Evolutionary conservation across 2,113 vertebrate genomes (phyloP).

Genomic region (Neolamprologus brichardi): DNA sequence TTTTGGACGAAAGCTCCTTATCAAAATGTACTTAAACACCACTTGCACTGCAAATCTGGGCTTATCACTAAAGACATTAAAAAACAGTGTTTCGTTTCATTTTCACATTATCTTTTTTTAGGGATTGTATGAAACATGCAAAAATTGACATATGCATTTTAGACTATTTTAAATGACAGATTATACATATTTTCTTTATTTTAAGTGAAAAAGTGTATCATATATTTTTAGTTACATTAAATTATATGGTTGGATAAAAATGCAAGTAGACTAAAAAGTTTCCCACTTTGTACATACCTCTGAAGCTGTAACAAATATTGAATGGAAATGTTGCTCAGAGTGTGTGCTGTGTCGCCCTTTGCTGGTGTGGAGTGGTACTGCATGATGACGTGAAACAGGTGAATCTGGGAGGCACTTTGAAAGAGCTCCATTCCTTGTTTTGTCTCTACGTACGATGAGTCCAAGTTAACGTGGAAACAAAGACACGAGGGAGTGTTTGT

Average conservation of each 20-base stretch:
- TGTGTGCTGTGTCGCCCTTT: conserved; percentile 66
- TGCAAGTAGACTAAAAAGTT: conserved; percentile 2
- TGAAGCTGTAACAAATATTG: conserved; percentile 29
- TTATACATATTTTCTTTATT: conserved; percentile 71
- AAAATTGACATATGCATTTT: conserved; percentile 73
- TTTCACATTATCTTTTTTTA: conserved; percentile 72
- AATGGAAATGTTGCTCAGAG: conserved; percentile 18
- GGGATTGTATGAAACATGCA: conserved; percentile 76
- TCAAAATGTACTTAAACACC: conserved; percentile 23
- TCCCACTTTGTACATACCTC: conserved; percentile 32
- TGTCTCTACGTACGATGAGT: neutral
- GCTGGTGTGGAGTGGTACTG: conserved; percentile 79
- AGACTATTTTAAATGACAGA: conserved; percentile 58
- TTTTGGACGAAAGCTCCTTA: conserved; percentile 1
- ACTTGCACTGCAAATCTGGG: conserved; percentile 41
- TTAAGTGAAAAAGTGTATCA: conserved; percentile 50
- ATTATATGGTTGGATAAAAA: conserved; percentile 30
- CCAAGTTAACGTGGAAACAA: neutral
- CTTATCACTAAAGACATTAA: conserved; percentile 12
- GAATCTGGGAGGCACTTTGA: conserved; percentile 7
- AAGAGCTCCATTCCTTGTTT: conserved; percentile 67
- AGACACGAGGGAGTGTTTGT: neutral
- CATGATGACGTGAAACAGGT: conserved; percentile 61
- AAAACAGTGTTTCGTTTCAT: conserved; percentile 9
- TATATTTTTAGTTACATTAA: conserved; percentile 75